Evolutionary conservation across 2,113 vertebrate species (phyloP).

Genomic region (Ranitomeya variabilis): DNA sequence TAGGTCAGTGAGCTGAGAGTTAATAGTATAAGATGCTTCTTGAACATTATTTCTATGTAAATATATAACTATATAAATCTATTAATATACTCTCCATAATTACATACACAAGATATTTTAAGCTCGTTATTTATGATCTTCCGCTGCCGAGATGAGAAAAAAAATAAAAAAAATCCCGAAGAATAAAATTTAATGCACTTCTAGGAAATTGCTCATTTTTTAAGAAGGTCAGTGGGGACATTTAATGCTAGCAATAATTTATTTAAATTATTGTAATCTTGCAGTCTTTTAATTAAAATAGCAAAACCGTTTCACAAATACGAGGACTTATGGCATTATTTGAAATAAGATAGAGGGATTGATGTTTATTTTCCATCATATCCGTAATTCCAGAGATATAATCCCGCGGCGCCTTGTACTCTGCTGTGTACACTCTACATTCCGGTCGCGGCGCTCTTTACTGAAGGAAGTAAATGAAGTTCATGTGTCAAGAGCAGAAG

Average conservation of each 20-base stretch:
- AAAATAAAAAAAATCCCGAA: not conserved
- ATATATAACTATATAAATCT: not conserved
- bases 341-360: conserved; percentile 33
- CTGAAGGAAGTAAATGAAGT: conserved; percentile 16
- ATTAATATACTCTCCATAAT: conserved; percentile 19
- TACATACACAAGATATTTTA: conserved; percentile 39
- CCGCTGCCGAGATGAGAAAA: conserved; percentile 35
- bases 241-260: conserved; percentile 35
- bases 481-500: conserved; percentile 36
- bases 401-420: not conserved
- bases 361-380: conserved; percentile 46
- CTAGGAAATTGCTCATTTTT: conserved; percentile 46
- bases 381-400: conserved; percentile 17
- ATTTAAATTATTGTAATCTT: conserved; percentile 49
- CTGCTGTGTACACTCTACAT: not conserved
- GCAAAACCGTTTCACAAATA: conserved; percentile 12
- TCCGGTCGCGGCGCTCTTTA: not conserved
- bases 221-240: conserved; percentile 36
- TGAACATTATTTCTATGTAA: conserved; percentile 3
- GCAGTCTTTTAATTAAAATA: conserved; percentile 33
- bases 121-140: conserved; percentile 40
- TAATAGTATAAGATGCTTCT: not conserved
- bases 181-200: conserved; percentile 42
- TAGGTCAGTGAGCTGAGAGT: not conserved
- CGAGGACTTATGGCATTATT: conserved; percentile 14